Evolutionary conservation across 2,797 vertebrate species (phyloP).

Genomic region (Eptatretus atami): DNA sequence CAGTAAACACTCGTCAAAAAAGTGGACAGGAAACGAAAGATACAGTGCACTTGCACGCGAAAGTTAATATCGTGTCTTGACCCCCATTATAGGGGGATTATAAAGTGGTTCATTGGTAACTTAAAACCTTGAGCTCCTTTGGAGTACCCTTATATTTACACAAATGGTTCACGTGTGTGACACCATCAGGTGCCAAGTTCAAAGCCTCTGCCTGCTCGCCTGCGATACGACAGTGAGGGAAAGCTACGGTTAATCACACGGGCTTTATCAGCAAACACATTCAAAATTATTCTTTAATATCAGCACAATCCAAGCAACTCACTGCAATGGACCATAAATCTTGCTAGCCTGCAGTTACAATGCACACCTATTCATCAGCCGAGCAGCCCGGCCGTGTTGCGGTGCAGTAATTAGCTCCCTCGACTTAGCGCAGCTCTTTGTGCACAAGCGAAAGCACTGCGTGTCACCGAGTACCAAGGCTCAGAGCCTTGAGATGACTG

Average conservation of each 20-base stretch:
- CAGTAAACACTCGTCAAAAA: too few species aligned
- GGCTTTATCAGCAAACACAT: slow-evolving; percentile 55
- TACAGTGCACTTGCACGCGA: too few species aligned
- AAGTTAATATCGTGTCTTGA: too few species aligned
- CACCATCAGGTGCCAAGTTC: background rate
- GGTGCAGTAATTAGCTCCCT: slow-evolving; percentile 69
- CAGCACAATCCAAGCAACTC: slow-evolving; percentile 26
- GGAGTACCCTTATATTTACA: too few species aligned
- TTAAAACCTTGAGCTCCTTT: too few species aligned
- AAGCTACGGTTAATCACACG: slow-evolving; percentile 80
- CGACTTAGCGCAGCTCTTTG: slow-evolving; percentile 22
- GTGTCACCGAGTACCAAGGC: too few species aligned
- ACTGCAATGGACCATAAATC: slow-evolving; percentile 3
- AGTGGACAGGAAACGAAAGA: too few species aligned
- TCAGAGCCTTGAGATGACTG: background rate
- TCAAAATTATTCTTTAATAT: slow-evolving; percentile 89
- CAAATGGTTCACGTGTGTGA: too few species aligned
- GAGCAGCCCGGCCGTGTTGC: slow-evolving; percentile 15
- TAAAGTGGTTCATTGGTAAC: too few species aligned
- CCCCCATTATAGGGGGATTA: too few species aligned
- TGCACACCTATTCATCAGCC: slow-evolving; percentile 60
- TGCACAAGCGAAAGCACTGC: background rate
- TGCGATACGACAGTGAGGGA: slow-evolving; percentile 36
- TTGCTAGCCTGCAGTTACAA: slow-evolving; percentile 20
- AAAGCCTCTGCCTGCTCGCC: slow-evolving; percentile 18